Conservation (phyloP, 2,797 vertebrate species). For the Sebastes minor region DNA sequence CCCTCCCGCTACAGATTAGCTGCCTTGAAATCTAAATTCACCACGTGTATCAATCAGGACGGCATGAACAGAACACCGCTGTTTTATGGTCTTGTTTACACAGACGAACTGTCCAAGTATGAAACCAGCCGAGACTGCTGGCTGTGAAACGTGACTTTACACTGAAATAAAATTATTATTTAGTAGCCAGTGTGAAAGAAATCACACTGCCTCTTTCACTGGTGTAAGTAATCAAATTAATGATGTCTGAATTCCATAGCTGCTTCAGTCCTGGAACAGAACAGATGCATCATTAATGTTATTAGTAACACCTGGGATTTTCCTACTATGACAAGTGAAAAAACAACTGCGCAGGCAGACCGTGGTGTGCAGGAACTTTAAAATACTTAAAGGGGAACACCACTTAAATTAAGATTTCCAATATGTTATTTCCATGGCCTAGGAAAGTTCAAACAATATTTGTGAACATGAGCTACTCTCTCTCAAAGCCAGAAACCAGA, state of each 20-base stretch:
- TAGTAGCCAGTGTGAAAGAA: neutral
- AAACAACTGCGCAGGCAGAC: neutral
- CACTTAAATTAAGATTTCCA: too few relatives aligned
- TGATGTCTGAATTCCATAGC: neutral
- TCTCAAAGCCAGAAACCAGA: too few relatives aligned
- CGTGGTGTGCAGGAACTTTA: neutral
- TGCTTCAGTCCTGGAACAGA: neutral
- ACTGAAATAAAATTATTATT: neutral
- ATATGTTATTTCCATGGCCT: too few relatives aligned
- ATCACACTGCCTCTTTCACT: neutral
- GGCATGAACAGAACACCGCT: neutral
- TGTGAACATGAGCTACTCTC: too few relatives aligned
- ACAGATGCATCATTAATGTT: neutral
- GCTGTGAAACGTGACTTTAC: neutral
- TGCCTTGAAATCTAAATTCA: neutral
- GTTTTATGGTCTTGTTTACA: conserved; percentile 49
- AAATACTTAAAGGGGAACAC: neutral
- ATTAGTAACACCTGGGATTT: neutral
- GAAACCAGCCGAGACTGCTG: neutral
- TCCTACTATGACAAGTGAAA: neutral
- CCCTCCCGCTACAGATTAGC: neutral
- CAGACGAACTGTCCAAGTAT: neutral
- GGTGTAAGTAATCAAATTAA: neutral
- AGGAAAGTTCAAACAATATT: too few relatives aligned
- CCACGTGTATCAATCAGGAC: neutral